A percentile compares a stretch with the other conserved stretches of the same genome.
phyloP scores from a whole-genome alignment of 1,140 invertebrate genomes.

The Belonocnema kinseyi region DNA sequence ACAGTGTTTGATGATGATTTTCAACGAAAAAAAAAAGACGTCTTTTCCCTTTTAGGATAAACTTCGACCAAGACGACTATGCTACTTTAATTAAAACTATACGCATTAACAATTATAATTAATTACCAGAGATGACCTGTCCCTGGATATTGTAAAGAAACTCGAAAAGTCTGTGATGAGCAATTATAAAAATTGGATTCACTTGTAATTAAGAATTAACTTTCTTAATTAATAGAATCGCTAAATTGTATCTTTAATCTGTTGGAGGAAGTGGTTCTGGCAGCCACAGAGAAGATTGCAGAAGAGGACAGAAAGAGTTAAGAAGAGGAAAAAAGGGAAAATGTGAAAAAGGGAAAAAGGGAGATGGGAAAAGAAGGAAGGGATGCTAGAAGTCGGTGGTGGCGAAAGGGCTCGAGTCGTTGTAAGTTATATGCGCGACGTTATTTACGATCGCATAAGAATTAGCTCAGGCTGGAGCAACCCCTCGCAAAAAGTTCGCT shows the following conservation, averaged over 20 bases:
- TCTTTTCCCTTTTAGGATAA: too few species aligned
- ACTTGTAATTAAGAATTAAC: slow-evolving; percentile 54
- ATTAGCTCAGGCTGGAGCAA: slow-evolving; percentile 59
- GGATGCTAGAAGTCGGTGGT: slow-evolving; percentile 31
- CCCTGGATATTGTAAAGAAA: slow-evolving; percentile 36
- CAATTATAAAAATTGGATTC: slow-evolving; percentile 68
- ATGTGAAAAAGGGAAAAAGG: slow-evolving; percentile 35
- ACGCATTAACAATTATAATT: background rate
- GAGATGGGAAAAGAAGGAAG: slow-evolving; percentile 33
- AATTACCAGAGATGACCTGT: background rate
- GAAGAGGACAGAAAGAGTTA: slow-evolving; percentile 41
- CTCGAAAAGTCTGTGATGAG: slow-evolving; percentile 54
- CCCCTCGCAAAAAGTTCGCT: slow-evolving; percentile 3
- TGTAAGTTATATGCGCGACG: slow-evolving; percentile 69
- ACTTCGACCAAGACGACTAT: too few species aligned
- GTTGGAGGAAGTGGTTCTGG: slow-evolving; percentile 51
- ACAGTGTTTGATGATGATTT: too few species aligned
- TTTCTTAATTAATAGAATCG: slow-evolving; percentile 68
- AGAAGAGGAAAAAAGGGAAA: slow-evolving; percentile 27
- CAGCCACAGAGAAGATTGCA: slow-evolving; percentile 38
- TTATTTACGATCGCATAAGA: slow-evolving; percentile 72
- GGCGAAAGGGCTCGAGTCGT: slow-evolving; percentile 45
- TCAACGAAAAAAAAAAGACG: too few species aligned
- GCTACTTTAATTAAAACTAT: too few species aligned
- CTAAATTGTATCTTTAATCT: slow-evolving; percentile 65